phyloP scores from a whole-genome alignment of 2,113 vertebrate genomes.

The Gymnocephalus cernua region DNA sequence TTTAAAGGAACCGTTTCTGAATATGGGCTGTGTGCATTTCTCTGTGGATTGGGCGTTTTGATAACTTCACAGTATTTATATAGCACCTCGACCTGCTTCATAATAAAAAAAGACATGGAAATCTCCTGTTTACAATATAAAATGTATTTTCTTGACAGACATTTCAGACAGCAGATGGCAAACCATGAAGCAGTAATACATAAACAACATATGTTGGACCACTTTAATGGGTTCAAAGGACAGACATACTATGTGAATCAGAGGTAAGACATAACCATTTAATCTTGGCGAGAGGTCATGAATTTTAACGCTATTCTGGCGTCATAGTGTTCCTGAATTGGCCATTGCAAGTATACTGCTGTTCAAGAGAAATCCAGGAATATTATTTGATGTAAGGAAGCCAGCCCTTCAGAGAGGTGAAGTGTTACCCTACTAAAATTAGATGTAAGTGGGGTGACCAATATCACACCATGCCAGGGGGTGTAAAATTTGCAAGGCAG shows the following conservation, averaged over 20 bases:
- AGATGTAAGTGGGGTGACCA: slow-evolving; percentile 11
- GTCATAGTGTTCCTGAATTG: slow-evolving; percentile 50
- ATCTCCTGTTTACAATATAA: too few species aligned
- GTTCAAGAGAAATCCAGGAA: slow-evolving; percentile 13
- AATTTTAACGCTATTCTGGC: slow-evolving; percentile 14
- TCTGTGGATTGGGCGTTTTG: too few species aligned
- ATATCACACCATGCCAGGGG: slow-evolving; percentile 37
- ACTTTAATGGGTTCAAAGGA: slow-evolving; percentile 38
- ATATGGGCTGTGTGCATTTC: too few species aligned
- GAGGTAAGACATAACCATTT: slow-evolving; percentile 14
- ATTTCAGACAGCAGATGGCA: slow-evolving; percentile 54
- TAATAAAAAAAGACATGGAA: too few species aligned
- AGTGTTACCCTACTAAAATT: slow-evolving; percentile 23
- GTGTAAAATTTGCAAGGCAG: neutral
- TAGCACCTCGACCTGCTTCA: too few species aligned
- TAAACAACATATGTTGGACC: slow-evolving; percentile 39
- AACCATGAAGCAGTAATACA: slow-evolving; percentile 13
- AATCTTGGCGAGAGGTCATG: slow-evolving; percentile 36
- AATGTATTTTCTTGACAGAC: neutral
- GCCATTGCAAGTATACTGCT: slow-evolving; percentile 8
- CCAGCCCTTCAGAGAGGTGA: neutral
- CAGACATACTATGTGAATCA: slow-evolving; percentile 28
- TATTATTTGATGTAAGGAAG: neutral
- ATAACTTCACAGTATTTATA: too few species aligned
- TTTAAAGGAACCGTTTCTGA: too few species aligned